These are phyloP conservation scores for Colletes latitarsis DNA, from an alignment of 1,140 invertebrate species.

Conservation along the genomic window DNA sequence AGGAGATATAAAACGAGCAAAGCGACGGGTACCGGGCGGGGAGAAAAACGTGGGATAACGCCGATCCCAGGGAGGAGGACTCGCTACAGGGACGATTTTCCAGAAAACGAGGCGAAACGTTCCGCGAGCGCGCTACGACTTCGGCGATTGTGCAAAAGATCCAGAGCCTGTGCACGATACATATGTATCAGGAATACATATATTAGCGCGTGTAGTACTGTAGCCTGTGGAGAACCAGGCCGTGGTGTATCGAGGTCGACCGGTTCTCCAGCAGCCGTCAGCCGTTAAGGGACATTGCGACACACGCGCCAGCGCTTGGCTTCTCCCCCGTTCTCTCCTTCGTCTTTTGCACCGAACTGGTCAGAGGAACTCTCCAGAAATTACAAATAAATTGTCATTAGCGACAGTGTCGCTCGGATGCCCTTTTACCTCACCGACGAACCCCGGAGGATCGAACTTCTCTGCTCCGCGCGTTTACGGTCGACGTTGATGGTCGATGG, in stretches of 20 bases:
- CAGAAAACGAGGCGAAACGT: not conserved
- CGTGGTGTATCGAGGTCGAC: slow-evolving; percentile 77
- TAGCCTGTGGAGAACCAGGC: slow-evolving; percentile 52
- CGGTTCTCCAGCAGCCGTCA: slow-evolving; percentile 77
- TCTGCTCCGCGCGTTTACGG: no score
- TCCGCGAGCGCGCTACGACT: not conserved
- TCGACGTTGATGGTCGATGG: no score
- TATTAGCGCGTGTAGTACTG: slow-evolving; percentile 49
- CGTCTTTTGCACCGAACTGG: not conserved
- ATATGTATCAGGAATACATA: slow-evolving; percentile 56
- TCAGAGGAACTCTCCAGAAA: slow-evolving; percentile 46
- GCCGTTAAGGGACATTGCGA: slow-evolving; percentile 78
- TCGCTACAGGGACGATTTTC: not conserved
- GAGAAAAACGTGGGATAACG: slow-evolving; percentile 18
- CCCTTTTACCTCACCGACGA: not conserved
- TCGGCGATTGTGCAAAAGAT: slow-evolving; percentile 35
- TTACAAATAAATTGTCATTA: slow-evolving; percentile 74
- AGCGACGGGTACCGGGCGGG: no score
- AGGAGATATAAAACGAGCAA: not conserved
- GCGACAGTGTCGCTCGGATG: not conserved
- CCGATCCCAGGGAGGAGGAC: not conserved
- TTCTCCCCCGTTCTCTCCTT: slow-evolving; percentile 24
- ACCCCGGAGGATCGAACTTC: not conserved
- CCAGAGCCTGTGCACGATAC: not conserved
- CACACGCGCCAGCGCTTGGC: slow-evolving; percentile 60